Evolutionary conservation across 2,113 vertebrate genomes (phyloP), one percentile per base, ranked within the genome.

Genomic region (Hipposideros armiger): DNA sequence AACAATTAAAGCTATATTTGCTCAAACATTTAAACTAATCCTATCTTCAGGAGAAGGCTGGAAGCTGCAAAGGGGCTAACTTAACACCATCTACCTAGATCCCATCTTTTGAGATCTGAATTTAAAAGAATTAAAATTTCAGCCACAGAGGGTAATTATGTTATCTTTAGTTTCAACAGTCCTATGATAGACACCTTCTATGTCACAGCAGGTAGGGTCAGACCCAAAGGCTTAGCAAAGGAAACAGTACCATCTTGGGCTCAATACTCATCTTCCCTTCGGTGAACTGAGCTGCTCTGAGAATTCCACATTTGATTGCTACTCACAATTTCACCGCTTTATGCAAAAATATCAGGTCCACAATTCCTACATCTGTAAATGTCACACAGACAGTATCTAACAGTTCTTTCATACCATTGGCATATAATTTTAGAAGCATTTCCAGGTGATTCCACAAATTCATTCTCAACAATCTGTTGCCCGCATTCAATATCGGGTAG

Each of bases 361-460:
- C 32, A 83, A 36, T 73, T 83, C 81, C 47, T 81, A 20, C 4
- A 92, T 11, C 26, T 89, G 30, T 20, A 54, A 19, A 36, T 28
- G 9, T 77, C 60, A 80, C 42, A 69, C 0, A 16, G 28, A 78
- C 70, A n/a, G 42, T 73, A 15, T 72, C 54, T 90, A 83, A 83
- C 5, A 56, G 54, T 64, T 87, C 62, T 82, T 94, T 87, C 17
- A 70, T 42, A 72, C 47, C 11, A 42, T 52, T 81, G 77, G 45
- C 32, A 69, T 36, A 52, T 6, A 58, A 50, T 28, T 81, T 90
- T 58, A 91, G 72, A 96, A 94, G n/a, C 16, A 80, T 64, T 94
- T 90, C 58, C 40, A 96, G 40, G 60, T 76, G 58, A 94, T 60
- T 85, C n/a, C 66, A 84, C 32, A 94, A 95, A 64, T 40, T 50